Conservation (phyloP, 2,113 vertebrate species). For the Harpagus bidentatus region DNA sequence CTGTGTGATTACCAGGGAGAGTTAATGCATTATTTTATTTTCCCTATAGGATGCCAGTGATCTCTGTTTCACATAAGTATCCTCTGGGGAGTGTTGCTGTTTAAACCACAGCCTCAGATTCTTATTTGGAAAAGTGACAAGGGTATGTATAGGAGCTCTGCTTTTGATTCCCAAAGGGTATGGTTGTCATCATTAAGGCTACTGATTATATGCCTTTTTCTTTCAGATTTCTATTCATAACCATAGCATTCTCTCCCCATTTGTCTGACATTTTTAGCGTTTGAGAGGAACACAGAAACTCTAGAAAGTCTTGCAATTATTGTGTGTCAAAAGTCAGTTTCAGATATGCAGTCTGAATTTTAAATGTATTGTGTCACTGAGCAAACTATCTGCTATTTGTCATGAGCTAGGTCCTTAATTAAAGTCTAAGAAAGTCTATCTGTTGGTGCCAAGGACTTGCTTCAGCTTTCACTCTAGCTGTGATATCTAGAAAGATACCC, state of each 20-base stretch:
- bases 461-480: not conserved
- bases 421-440: not conserved
- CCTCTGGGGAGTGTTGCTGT: not conserved
- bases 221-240: not conserved
- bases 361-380: not conserved
- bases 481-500: not conserved
- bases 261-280: not conserved
- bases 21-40: not conserved
- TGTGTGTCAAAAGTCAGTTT: not conserved
- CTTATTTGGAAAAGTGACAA: not conserved
- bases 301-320: not conserved
- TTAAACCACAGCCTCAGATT: not conserved
- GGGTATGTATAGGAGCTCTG: not conserved
- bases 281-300: not conserved
- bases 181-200: not conserved
- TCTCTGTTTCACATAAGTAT: not conserved
- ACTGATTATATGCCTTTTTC: not conserved
- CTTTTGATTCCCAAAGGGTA: not conserved
- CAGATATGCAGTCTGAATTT: not conserved
- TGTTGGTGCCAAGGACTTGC: not conserved
- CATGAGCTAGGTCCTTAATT: not conserved
- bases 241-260: not conserved
- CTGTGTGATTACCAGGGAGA: not conserved
- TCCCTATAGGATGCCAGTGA: not conserved
- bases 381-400: constrained; percentile 1